phyloP scores from a whole-genome alignment of 1,140 invertebrate species.

The Mycetomoellerius zeteki region DNA sequence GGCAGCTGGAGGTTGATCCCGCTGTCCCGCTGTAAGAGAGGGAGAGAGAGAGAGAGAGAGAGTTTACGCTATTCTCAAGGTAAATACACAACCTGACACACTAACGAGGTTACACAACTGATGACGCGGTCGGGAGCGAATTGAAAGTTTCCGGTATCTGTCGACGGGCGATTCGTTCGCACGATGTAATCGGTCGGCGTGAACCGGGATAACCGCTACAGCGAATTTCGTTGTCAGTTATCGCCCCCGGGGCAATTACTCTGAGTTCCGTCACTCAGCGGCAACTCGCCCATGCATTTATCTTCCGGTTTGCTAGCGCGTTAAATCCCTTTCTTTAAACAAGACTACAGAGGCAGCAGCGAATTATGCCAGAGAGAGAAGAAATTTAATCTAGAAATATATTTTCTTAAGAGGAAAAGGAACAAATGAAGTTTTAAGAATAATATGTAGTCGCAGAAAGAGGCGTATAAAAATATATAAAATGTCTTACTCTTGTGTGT shows the following conservation, averaged over 20 bases:
- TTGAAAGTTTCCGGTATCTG: slow-evolving; percentile 55
- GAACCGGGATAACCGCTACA: slow-evolving; percentile 12
- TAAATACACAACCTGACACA: slow-evolving; percentile 38
- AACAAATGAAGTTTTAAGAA: neutral
- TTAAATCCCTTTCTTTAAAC: slow-evolving; percentile 28
- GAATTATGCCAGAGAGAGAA: neutral
- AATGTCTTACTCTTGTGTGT: neutral
- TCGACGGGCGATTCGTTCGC: slow-evolving; percentile 18
- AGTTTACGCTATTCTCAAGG: neutral
- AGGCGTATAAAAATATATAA: neutral
- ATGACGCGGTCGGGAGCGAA: slow-evolving; percentile 50
- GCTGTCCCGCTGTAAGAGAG: neutral
- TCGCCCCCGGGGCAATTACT: slow-evolving; percentile 44
- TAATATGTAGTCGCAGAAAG: neutral
- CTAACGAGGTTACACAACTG: slow-evolving; percentile 47
- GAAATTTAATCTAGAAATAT: slow-evolving; percentile 24
- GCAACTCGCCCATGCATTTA: slow-evolving; percentile 21
- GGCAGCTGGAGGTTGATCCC: neutral
- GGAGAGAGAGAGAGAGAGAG: neutral
- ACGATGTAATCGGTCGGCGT: slow-evolving; percentile 20
- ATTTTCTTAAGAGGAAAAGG: neutral
- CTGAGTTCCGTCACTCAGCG: slow-evolving; percentile 27
- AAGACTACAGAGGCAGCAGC: neutral
- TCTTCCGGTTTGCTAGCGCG: slow-evolving; percentile 23
- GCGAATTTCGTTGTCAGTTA: slow-evolving; percentile 40